These are phyloP conservation scores for Muscicapa striata DNA, from an alignment of 2,797 vertebrate species.

Conservation along the genomic window DNA sequence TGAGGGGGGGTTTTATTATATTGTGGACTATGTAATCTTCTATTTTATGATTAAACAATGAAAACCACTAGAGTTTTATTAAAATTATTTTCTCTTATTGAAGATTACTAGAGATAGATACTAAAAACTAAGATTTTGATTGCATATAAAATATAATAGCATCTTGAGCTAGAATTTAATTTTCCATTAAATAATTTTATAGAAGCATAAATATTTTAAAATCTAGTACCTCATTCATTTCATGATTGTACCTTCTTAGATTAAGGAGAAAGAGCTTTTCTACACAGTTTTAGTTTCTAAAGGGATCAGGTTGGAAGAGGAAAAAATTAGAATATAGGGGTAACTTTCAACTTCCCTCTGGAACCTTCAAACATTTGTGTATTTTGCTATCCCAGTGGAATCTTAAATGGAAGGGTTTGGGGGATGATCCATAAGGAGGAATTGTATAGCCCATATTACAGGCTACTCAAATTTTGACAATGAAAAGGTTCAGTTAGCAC, in stretches of 20 bases:
- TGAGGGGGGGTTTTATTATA: background rate
- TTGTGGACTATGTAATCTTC: background rate
- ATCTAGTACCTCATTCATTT: background rate
- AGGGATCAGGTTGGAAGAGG: background rate
- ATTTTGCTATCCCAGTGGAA: background rate
- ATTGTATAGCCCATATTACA: background rate
- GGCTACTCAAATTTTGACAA: background rate
- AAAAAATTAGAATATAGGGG: background rate
- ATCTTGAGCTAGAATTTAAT: conserved; percentile 23
- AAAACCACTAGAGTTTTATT: background rate
- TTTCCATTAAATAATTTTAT: conserved; percentile 35
- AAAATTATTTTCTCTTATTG: background rate
- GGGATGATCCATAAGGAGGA: background rate
- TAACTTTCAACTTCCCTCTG: background rate
- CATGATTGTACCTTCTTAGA: background rate
- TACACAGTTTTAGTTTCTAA: background rate
- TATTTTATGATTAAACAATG: background rate
- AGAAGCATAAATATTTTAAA: conserved; percentile 29
- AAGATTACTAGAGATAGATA: background rate
- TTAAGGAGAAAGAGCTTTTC: background rate
- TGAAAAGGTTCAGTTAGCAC: background rate
- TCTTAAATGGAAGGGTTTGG: background rate
- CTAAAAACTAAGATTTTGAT: background rate
- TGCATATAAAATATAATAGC: background rate
- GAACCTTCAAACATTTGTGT: background rate